A percentile compares a stretch with the other conserved stretches of the same genome.
These are phyloP conservation scores for Mionectes olivaceus DNA, from an alignment of 2,797 vertebrate species.

Conservation along the genomic window DNA sequence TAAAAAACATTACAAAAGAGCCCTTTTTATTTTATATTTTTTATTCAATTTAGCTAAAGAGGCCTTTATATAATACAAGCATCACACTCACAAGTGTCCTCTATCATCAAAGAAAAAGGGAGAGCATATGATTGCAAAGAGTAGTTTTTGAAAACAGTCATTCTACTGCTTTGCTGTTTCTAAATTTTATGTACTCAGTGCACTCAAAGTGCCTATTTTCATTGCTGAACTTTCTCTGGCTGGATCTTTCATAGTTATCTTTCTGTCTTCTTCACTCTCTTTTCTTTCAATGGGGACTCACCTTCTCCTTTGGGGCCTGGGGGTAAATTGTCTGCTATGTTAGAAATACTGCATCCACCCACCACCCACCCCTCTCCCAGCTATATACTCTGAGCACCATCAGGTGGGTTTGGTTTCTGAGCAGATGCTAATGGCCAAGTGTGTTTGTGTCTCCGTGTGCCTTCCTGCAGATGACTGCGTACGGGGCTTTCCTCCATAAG, in stretches of 20 bases:
- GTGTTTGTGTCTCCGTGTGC: constrained; percentile 39
- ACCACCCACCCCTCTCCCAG: not conserved
- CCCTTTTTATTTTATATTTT: not conserved
- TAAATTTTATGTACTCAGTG: not conserved
- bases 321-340: not conserved
- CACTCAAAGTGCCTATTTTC: not conserved
- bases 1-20: not conserved
- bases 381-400: not conserved
- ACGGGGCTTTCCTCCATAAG: constrained; percentile 97
- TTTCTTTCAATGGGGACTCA: constrained; percentile 33
- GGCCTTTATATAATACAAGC: not conserved
- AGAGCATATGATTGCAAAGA: constrained; percentile 37
- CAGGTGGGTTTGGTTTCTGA: not conserved
- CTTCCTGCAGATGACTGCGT: constrained; percentile 93
- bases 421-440: constrained; percentile 33
- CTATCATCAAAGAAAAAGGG: constrained; percentile 28
- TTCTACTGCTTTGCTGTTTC: constrained; percentile 54
- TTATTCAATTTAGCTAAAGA: not conserved
- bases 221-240: not conserved
- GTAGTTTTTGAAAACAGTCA: constrained; percentile 34
- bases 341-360: not conserved
- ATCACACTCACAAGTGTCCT: not conserved
- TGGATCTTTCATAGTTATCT: not conserved
- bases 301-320: constrained; percentile 13
- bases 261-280: constrained; percentile 9